Evolutionary conservation across 2,888 invertebrate genomes (phyloP), one percentile per base, ranked within the genome.

Genomic region (Latrodectus hesperus): DNA sequence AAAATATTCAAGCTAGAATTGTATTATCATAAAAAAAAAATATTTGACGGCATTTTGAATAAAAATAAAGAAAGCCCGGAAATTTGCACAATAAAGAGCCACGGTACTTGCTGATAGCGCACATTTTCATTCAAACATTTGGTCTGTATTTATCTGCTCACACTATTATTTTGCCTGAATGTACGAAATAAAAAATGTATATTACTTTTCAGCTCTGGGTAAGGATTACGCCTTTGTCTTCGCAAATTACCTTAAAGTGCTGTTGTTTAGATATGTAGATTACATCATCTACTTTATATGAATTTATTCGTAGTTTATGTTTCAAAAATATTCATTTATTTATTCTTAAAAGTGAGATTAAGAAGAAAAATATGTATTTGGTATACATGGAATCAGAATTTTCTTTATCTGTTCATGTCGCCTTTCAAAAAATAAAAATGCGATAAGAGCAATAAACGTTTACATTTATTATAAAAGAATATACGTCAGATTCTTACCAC

Each of bases 191-290:
- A 68, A 67, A 78, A 53, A 14, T 16, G 68, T 52, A 73, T 53
- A 17, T 52, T 11, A 3, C 22, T 11, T 26, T 49, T 71, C 65
- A 4, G 8, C 14, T 71, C 26, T 51, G 38, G 26, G 64, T 52
- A 53, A 60, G 72, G 65, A 80, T 80, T 80, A 80, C 5, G 8
- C 17, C 22, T 52, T 49, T 49, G 60, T 14, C 2, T n/a, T 17
- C 14, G 71, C 52, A 14, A 38, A 52, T 38, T 26, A 17, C 72
- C 52, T 52, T 16, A 49, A 79, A 64, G 78, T 49, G 70, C 26
- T 49, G 64, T 60, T 72, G 72, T 72, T 80, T 80, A 65, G 65
- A 64, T 72, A 80, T 80, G 72, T 51, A 80, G 72, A 80, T 80
- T 72, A 26, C 64, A 80, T 80, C 65, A 80, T 65, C 80, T 53